Evolutionary conservation across 2,113 vertebrate species (phyloP), one percentile per base, ranked within the genome.

Genomic region (Mohoua ochrocephala): DNA sequence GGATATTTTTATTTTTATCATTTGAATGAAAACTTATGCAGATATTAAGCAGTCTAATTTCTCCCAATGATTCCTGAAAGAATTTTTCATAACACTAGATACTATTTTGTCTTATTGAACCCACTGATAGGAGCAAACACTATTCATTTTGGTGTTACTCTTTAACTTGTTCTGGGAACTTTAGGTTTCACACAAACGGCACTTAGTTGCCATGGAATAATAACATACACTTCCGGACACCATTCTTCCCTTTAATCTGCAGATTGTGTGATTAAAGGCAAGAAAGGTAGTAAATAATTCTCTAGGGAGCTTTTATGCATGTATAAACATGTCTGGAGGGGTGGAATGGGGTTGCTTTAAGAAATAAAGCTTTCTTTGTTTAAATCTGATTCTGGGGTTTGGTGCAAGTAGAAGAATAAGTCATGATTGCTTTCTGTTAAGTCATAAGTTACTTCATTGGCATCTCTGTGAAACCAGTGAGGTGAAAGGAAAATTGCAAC

Each of bases 201-300:
- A 41, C 10, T 69, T 56, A 83, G 54, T 83, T 47, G 86, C 30
- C 13, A 26, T 15, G 41, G 60, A 95, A 82, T 39, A 85, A 60
- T n/a, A 76, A 83, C 33, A 54, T 67, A 42, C 16, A 39, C 8
- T 86, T 94, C 68, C 0, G 0, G 83, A 74, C 50, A 84, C 54
- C 68, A 70, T 81, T 88, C 41, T 70, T 77, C 60, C 78, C 42
- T 84, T 86, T 84, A 70, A 81, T 67, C 68, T 78, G 19, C 9
- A 86, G 71, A 81, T 50, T 64, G 28, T 67, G 21, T 53, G n/a
- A 63, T 86, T 86, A 95, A 76, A 91, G 28, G 13, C 23, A 86
- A 30, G 24, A 73, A 73, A 81, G 39, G 47, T 63, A 92, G 94
- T 84, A 91, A 95, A 95, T 93, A 89, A 95, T 91, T 97, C 39